These are phyloP conservation scores for Platycercus adscitus DNA, from an alignment of 2,113 vertebrate species.

Conservation along the genomic window DNA sequence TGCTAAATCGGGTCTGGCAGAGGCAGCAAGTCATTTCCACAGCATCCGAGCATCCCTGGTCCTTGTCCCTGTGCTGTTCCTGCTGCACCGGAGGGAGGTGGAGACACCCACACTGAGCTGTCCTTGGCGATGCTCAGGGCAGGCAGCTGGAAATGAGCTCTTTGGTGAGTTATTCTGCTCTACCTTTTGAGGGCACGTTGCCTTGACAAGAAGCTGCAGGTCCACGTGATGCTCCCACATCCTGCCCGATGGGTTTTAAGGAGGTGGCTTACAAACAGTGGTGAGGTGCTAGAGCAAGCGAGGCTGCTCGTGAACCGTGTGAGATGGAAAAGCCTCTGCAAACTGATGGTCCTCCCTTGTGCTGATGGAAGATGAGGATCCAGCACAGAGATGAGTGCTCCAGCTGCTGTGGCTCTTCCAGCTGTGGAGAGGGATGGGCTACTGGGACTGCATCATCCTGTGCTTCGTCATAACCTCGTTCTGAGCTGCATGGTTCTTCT, in stretches of 20 bases:
- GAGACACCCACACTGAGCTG: accelerated
- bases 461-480: accelerated
- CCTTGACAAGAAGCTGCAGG: background rate
- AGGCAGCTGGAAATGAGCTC: background rate
- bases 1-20: background rate
- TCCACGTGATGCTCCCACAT: background rate
- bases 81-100: accelerated
- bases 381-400: background rate
- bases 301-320: background rate
- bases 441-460: background rate
- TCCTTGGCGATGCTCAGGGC: background rate
- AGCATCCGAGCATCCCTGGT: background rate
- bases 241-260: background rate
- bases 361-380: accelerated
- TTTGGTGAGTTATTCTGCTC: background rate
- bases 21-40: background rate
- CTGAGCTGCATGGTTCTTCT: accelerated
- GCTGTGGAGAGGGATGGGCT: background rate
- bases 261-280: background rate
- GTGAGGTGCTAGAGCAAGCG: background rate
- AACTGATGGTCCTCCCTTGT: accelerated
- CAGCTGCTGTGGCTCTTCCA: background rate
- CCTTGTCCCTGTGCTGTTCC: background rate
- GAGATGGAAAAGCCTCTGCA: background rate
- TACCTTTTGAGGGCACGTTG: background rate